phyloP scores from a whole-genome alignment of 1,140 invertebrate species.

The Temnothorax longispinosus region DNA sequence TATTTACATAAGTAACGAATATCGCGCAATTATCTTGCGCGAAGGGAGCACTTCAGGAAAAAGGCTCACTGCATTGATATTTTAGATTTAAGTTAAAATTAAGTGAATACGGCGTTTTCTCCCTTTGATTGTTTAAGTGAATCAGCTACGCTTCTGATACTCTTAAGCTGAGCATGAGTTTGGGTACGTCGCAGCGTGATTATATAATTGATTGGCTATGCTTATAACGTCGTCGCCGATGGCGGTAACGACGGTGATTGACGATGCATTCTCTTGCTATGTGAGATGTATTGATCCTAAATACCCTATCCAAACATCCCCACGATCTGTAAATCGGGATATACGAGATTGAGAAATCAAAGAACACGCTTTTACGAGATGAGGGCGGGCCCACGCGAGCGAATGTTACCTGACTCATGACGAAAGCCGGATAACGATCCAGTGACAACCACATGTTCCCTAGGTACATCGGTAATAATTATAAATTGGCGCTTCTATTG shows the following conservation, averaged over 20 bases:
- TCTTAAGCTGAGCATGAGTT: constrained; percentile 77
- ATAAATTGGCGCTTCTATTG: constrained; percentile 93
- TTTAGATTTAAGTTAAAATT: not conserved
- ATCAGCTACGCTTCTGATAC: constrained; percentile 23
- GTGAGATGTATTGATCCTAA: constrained; percentile 31
- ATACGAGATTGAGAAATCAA: constrained; percentile 27
- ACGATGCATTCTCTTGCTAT: constrained; percentile 31
- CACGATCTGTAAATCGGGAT: constrained; percentile 2
- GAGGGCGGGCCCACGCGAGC: constrained; percentile 80
- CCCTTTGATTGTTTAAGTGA: not conserved
- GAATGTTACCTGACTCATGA: constrained; percentile 81
- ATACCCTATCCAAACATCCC: constrained; percentile 16
- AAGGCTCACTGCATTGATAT: not conserved
- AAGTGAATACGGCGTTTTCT: no score
- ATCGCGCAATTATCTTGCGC: not conserved
- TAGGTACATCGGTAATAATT: constrained; percentile 94
- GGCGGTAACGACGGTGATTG: constrained; percentile 10
- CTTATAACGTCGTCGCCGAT: not conserved
- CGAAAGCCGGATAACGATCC: constrained; percentile 83
- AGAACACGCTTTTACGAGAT: constrained; percentile 66
- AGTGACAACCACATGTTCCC: constrained; percentile 82
- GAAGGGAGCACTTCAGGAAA: no score
- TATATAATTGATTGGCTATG: constrained; percentile 40
- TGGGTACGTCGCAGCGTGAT: constrained; percentile 80
- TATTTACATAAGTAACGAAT: constrained; percentile 9